Percentiles rank a stretch among this genome's conserved stretches.
Conservation (phyloP, 2,888 invertebrate genomes). For the Synergus gifuensis region DNA sequence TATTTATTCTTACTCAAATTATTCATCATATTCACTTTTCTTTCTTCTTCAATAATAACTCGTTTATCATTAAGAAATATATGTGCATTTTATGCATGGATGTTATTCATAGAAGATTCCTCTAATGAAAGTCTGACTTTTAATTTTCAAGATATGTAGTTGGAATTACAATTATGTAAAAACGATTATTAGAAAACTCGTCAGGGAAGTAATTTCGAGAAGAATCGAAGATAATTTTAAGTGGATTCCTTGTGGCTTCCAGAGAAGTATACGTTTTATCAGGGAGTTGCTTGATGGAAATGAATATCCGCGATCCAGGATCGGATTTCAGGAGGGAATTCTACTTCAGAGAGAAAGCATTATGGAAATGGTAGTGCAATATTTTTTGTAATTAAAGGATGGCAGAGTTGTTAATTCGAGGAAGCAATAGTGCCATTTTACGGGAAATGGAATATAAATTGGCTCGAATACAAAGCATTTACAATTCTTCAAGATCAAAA, state of each 20-base stretch:
- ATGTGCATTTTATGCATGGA: background rate
- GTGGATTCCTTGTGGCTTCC: constrained; percentile 8
- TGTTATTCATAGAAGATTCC: background rate
- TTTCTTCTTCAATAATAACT: background rate
- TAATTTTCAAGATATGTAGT: background rate
- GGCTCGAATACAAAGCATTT: background rate
- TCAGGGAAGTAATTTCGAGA: constrained; percentile 29
- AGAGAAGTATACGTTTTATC: constrained; percentile 23
- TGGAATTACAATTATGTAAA: constrained; percentile 5
- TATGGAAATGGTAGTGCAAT: constrained; percentile 20
- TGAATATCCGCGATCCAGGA: constrained; percentile 12
- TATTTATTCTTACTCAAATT: background rate
- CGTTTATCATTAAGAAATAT: background rate
- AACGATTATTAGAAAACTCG: constrained; percentile 16
- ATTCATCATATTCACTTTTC: background rate
- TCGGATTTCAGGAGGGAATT: constrained; percentile 34
- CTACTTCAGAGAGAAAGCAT: constrained; percentile 28
- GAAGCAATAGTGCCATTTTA: background rate
- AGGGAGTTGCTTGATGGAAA: constrained; percentile 28
- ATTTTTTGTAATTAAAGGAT: constrained; percentile 19
- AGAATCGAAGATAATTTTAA: constrained; percentile 38
- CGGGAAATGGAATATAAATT: background rate
- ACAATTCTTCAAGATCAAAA: background rate
- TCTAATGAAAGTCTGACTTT: background rate
- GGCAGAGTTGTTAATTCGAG: background rate